Evolutionary conservation across 1,140 invertebrate genomes (phyloP), one percentile per base, ranked within the genome.

Genomic region (Megalonaias nervosa): DNA sequence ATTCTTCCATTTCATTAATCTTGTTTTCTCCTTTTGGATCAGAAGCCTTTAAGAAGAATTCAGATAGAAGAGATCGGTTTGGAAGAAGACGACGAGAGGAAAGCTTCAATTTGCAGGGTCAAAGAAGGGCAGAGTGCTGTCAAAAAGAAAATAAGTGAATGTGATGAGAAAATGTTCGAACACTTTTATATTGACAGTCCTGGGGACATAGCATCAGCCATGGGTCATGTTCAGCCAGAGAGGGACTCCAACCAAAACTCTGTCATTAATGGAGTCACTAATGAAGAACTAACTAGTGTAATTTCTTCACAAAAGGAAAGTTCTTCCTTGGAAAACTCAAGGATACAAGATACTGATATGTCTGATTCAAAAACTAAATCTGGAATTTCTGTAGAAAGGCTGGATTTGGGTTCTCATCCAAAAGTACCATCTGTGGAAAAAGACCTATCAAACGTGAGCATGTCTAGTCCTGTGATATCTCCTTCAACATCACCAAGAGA

Each of bases 41-140:
- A 89, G 88, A 88, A 89, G 79, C 87, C 87, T 14, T 77, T 90
- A 21, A 80, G 71, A 38, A 81, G 88, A 70, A 85, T 90, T 21
- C 65, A 83, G 14, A 89, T 90, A 67, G 84, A 90, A 80, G 89
- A 90, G 70, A 85, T 90, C 55, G 88, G 87, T 19, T 31, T 86
- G 15, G 85, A 89, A 65, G 81, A 82, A 62, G 81, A 81, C 13
- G 62, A 59, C 13, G 66, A 77, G 21, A 71, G 75, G 38, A 64
- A 74, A 60, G 67, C 81, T 56, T 76, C 81, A 57, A 82, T 80
- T 59, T 67, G 73, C 14, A 82, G 78, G 56, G 79, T 83, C 15
- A 62, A 82, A 71, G 80, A 82, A 38, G 71, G 60, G 9, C 84
- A 85, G 61, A 86, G 85, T 77, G 75, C 74, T 12, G 72, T 55